Percentiles rank a stretch among this genome's conserved stretches.
These are phyloP conservation scores for Sebastes vulpes DNA, from an alignment of 2,797 vertebrate species.

Conservation along the genomic window DNA sequence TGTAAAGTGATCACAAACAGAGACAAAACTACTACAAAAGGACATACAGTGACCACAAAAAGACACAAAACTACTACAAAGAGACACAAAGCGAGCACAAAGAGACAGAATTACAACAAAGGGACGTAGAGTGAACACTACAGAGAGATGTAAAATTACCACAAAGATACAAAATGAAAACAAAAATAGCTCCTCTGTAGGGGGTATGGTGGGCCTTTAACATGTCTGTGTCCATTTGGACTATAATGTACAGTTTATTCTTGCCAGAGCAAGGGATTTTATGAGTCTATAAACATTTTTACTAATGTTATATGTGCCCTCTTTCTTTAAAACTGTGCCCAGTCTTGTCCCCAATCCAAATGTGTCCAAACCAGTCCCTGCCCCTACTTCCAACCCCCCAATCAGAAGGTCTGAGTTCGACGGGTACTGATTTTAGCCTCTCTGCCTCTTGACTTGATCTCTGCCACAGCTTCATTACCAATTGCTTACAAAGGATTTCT, in stretches of 20 bases:
- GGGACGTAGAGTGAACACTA: neutral
- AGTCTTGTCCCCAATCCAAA: neutral
- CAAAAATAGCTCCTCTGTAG: neutral
- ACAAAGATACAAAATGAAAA: neutral
- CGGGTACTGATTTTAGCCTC: constrained; percentile 48
- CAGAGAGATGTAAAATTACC: neutral
- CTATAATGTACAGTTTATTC: neutral
- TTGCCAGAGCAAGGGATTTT: neutral
- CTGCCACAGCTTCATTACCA: constrained; percentile 74
- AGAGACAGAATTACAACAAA: neutral
- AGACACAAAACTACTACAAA: neutral
- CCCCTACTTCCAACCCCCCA: neutral
- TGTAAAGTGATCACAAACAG: too few relatives aligned
- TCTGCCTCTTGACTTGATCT: constrained; percentile 50
- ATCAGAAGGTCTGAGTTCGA: constrained; percentile 32
- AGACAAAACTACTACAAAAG: too few relatives aligned
- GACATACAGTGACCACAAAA: too few relatives aligned
- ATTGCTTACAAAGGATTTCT: constrained; percentile 58
- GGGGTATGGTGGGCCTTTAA: neutral
- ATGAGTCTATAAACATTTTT: neutral
- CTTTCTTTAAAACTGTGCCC: neutral
- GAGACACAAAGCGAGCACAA: neutral
- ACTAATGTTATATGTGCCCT: neutral
- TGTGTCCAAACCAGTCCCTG: neutral
- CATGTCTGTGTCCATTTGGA: neutral